phyloP scores from a whole-genome alignment of 2,888 invertebrate genomes.

The Sclerodermus sp. region DNA sequence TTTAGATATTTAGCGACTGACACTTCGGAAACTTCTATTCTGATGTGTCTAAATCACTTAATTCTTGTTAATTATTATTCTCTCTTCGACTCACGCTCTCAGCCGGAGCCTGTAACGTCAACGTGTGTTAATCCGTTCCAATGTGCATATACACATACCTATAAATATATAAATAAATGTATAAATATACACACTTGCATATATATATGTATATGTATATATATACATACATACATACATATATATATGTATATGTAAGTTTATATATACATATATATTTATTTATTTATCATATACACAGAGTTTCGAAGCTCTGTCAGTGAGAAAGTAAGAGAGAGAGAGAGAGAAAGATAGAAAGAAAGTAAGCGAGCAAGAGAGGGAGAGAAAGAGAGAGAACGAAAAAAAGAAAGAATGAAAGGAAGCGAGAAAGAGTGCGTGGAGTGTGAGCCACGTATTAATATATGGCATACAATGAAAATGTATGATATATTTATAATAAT shows the following conservation, averaged over 20 bases:
- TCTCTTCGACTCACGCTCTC: constrained; percentile 27
- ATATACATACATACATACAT: constrained; percentile 14
- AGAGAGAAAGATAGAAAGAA: constrained; percentile 3
- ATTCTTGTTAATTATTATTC: constrained; percentile 13
- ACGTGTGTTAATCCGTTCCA: constrained; percentile 53
- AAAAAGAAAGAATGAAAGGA: constrained; percentile 20
- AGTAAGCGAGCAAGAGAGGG: not conserved
- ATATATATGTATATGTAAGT: not conserved
- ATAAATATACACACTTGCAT: constrained; percentile 17
- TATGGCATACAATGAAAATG: constrained; percentile 43
- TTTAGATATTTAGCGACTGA: constrained; percentile 13
- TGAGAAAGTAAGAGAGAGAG: constrained; percentile 32
- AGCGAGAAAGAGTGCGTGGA: constrained; percentile 27
- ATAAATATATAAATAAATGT: constrained; percentile 8
- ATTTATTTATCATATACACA: constrained; percentile 25
- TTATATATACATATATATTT: constrained; percentile 28
- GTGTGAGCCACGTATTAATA: constrained; percentile 39
- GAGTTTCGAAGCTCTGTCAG: not conserved
- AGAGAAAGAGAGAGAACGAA: not conserved
- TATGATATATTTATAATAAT: constrained; percentile 57
- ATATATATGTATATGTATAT: constrained; percentile 28
- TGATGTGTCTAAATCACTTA: constrained; percentile 12
- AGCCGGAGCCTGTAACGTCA: constrained; percentile 36
- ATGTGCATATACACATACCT: constrained; percentile 31
- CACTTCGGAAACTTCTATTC: constrained; percentile 7